Percentiles rank a stretch among this genome's conserved stretches.
Evolutionary conservation across 2,888 invertebrate species (phyloP).

Genomic region (Heliconius sara): DNA sequence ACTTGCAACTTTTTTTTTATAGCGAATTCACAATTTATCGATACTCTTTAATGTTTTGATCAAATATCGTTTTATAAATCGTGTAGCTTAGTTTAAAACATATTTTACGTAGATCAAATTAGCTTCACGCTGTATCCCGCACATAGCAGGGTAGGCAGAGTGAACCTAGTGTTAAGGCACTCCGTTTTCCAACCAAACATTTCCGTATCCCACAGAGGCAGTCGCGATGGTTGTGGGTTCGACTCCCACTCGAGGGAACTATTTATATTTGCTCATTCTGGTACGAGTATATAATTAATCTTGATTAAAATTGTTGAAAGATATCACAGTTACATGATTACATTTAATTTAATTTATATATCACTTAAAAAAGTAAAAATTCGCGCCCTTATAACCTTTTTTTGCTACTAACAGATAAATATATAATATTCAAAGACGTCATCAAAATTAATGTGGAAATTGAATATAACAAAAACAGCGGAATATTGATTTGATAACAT

Average conservation of each 20-base stretch:
- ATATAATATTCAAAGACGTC: neutral
- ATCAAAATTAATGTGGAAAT: conserved; percentile 1
- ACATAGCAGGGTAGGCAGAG: neutral
- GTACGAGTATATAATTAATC: neutral
- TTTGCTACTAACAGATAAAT: neutral
- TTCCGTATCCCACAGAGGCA: neutral
- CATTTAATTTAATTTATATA: neutral
- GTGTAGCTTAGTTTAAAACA: neutral
- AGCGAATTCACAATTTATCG: neutral
- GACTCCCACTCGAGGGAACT: too few relatives aligned
- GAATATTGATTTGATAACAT: conserved; percentile 10
- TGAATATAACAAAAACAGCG: conserved; percentile 1
- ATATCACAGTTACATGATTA: neutral
- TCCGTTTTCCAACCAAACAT: neutral
- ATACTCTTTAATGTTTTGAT: neutral
- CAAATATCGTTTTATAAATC: neutral
- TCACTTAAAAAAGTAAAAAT: neutral
- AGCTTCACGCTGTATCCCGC: neutral
- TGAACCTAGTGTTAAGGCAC: neutral
- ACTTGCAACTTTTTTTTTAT: too few relatives aligned
- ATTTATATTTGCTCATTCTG: too few relatives aligned
- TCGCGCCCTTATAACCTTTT: neutral
- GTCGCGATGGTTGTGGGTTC: too few relatives aligned
- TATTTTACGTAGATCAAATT: too few relatives aligned
- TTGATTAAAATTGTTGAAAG: neutral